phyloP scores from a whole-genome alignment of 1,140 invertebrate species.

The Cheumatopsyche charites region DNA sequence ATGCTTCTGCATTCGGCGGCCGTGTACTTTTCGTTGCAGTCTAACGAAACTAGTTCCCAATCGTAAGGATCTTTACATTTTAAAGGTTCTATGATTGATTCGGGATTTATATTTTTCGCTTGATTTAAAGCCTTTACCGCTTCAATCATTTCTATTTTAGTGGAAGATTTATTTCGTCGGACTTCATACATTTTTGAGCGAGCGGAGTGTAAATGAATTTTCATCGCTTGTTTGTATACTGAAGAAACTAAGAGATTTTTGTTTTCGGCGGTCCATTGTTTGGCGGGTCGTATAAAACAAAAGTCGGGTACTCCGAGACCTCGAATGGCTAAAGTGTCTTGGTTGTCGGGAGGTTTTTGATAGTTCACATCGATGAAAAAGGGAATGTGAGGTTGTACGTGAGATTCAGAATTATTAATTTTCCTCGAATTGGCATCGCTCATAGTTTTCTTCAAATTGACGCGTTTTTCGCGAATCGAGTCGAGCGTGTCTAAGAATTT shows the following conservation, averaged over 20 bases:
- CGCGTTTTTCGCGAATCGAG: not conserved
- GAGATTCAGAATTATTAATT: no score
- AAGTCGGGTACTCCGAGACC: no score
- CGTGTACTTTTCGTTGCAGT: not conserved
- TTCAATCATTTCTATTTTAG: not conserved
- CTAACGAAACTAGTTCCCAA: constrained; percentile 25
- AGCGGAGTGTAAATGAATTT: not conserved
- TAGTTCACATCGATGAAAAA: no score
- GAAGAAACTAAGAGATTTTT: not conserved
- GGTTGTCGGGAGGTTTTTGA: no score
- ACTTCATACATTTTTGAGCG: no score
- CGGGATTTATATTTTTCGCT: not conserved
- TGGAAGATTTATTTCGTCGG: not conserved
- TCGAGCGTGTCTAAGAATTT: not conserved
- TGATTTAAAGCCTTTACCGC: not conserved
- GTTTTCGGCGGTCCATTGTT: not conserved
- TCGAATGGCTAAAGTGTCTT: no score
- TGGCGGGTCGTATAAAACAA: not conserved
- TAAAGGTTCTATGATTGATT: constrained; percentile 23
- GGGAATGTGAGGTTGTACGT: no score
- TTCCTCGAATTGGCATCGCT: no score
- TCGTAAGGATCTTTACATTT: constrained; percentile 24
- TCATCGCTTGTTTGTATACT: not conserved
- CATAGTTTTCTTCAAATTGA: not conserved
- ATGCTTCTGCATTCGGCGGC: constrained; percentile 38